phyloP scores from a whole-genome alignment of 2,888 invertebrate genomes.

The Notodonta ziczac region DNA sequence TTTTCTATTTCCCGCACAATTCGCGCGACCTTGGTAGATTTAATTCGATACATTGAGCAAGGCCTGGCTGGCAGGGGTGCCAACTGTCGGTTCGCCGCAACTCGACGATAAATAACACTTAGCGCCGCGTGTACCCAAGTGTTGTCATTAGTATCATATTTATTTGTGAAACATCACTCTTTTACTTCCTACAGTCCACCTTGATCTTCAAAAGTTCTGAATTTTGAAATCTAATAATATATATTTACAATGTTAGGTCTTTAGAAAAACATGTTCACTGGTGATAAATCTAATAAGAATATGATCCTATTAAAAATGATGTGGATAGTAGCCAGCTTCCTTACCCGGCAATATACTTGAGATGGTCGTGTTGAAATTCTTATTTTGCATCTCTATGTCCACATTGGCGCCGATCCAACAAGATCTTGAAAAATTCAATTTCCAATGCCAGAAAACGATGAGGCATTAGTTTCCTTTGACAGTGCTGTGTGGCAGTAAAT shows the following conservation, averaged over 20 bases:
- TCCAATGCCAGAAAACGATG: slow-evolving; percentile 19
- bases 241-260: too few species aligned
- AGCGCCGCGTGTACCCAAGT: slow-evolving; percentile 30
- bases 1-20: slow-evolving; percentile 14
- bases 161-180: slow-evolving; percentile 16
- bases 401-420: slow-evolving; percentile 42
- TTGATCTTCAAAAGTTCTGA: too few species aligned
- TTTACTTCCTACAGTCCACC: too few species aligned
- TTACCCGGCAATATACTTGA: slow-evolving; percentile 1
- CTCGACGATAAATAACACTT: slow-evolving; percentile 39
- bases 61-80: slow-evolving; percentile 29
- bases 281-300: slow-evolving; percentile 14
- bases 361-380: slow-evolving; percentile 15
- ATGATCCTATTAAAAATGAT: slow-evolving; percentile 26
- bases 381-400: slow-evolving; percentile 24
- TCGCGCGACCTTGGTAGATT: slow-evolving; percentile 31
- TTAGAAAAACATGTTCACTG: neutral
- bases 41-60: slow-evolving; percentile 30
- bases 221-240: too few species aligned
- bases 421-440: slow-evolving; percentile 45
- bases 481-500: neutral
- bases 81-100: slow-evolving; percentile 40
- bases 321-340: slow-evolving; percentile 13
- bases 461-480: slow-evolving; percentile 18
- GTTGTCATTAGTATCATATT: slow-evolving; percentile 22